phyloP scores from a whole-genome alignment of 92 coral and sea anemone species.

The Galaxea fascicularis region DNA sequence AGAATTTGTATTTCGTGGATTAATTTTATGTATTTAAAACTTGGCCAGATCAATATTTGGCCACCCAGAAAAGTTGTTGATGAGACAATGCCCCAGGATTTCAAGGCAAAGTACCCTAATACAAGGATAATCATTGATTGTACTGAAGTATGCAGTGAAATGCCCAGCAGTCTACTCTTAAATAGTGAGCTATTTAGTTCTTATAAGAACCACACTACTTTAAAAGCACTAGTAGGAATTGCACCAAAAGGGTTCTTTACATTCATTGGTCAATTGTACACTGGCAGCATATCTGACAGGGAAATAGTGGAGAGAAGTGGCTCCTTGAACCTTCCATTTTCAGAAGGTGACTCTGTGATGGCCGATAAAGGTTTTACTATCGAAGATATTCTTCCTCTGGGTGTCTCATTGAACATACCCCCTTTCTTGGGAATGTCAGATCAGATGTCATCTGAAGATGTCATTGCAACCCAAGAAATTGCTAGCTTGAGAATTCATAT shows the following conservation, averaged over 20 bases:
- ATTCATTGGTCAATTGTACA: no score
- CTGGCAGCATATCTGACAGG: no score
- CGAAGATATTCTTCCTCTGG: conserved; percentile 61
- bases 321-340: conserved; percentile 45
- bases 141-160: no score
- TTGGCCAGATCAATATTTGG: conserved; percentile 62
- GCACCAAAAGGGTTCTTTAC: no score
- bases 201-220: no score
- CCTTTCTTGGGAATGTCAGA: conserved; percentile 60
- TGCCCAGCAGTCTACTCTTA: no score
- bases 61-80: conserved; percentile 45
- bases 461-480: conserved; percentile 58
- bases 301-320: conserved; percentile 55
- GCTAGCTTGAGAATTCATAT: conserved; percentile 62
- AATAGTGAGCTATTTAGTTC: no score
- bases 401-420: conserved; percentile 55
- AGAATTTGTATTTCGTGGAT: conserved; percentile 57
- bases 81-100: no score
- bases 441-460: conserved; percentile 70
- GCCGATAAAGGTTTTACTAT: no score
- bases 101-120: no score
- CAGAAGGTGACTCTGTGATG: conserved; percentile 52
- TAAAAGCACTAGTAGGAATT: no score
- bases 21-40: conserved; percentile 49
- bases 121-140: no score